Percentiles rank a stretch among this genome's conserved stretches.
Evolutionary conservation across 2,888 invertebrate genomes (phyloP).

Genomic region (Marronus borbonicus): DNA sequence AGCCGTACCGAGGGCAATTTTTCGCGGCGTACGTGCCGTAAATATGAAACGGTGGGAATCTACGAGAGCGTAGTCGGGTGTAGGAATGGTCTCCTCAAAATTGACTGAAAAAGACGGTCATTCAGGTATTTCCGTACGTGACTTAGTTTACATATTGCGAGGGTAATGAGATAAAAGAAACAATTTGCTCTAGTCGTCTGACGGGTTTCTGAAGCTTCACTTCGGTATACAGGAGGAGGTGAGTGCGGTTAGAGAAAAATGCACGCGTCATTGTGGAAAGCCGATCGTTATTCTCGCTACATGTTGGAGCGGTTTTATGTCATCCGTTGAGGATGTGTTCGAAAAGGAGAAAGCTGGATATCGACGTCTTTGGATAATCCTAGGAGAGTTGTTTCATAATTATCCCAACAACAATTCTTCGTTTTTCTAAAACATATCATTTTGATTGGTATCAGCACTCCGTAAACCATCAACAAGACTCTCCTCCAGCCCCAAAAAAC

Average conservation of each 20-base stretch:
- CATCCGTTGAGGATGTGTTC: neutral
- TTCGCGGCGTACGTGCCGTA: constrained; percentile 57
- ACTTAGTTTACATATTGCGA: constrained; percentile 51
- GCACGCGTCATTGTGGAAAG: constrained; percentile 40
- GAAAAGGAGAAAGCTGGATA: neutral
- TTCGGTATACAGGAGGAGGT: neutral
- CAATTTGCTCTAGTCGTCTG: constrained; percentile 43
- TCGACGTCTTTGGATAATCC: neutral
- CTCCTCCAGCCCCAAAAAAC: no score
- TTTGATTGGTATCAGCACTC: no score
- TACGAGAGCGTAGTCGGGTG: constrained; percentile 44
- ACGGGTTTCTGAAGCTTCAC: neutral
- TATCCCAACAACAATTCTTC: no score
- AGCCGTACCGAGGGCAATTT: constrained; percentile 57
- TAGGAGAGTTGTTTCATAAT: no score
- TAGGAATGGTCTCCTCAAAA: constrained; percentile 55
- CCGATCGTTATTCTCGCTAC: constrained; percentile 30
- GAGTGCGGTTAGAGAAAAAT: constrained; percentile 40
- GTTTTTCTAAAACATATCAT: no score
- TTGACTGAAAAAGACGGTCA: constrained; percentile 59
- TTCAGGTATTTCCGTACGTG: constrained; percentile 57
- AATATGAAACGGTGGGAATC: constrained; percentile 53
- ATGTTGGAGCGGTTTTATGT: neutral
- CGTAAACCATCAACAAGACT: no score
- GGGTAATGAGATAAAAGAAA: constrained; percentile 51